phyloP scores from a whole-genome alignment of 2,113 vertebrate genomes.

The Scartelaos histophorus region DNA sequence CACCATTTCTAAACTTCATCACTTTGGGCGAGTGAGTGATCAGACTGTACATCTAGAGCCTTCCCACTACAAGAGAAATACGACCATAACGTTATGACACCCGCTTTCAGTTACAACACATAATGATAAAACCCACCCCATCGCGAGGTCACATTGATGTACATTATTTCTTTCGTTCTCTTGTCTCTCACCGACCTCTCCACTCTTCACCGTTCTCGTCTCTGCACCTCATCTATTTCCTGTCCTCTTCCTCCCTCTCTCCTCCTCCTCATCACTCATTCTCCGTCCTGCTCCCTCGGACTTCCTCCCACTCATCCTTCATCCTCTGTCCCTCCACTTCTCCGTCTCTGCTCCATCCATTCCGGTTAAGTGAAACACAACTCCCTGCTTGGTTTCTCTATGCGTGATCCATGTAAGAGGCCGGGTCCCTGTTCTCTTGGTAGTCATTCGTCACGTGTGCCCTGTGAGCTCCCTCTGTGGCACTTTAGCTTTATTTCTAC shows the following conservation, averaged over 20 bases:
- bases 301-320: conserved; percentile 52
- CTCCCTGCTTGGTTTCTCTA: conserved; percentile 29
- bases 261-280: conserved; percentile 62
- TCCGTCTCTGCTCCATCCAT: conserved; percentile 33
- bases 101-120: neutral
- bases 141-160: neutral
- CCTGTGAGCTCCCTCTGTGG: conserved; percentile 22
- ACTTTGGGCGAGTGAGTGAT: too few relatives aligned
- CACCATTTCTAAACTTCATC: too few relatives aligned
- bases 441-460: conserved; percentile 38
- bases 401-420: conserved; percentile 24
- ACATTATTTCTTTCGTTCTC: conserved; percentile 12
- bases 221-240: conserved; percentile 38
- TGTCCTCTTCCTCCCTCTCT: conserved; percentile 31
- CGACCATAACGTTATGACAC: neutral
- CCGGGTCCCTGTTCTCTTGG: conserved; percentile 6
- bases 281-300: conserved; percentile 38
- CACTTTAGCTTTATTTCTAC: conserved; percentile 20
- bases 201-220: conserved; percentile 23
- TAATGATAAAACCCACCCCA: neutral
- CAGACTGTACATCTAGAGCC: too few relatives aligned
- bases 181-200: conserved; percentile 17
- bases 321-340: conserved; percentile 24
- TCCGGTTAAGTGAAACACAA: conserved; percentile 46
- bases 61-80: too few relatives aligned